Evolutionary conservation across 2,113 vertebrate species (phyloP), one percentile per base, ranked within the genome.

Genomic region (Tupaia chinensis): DNA sequence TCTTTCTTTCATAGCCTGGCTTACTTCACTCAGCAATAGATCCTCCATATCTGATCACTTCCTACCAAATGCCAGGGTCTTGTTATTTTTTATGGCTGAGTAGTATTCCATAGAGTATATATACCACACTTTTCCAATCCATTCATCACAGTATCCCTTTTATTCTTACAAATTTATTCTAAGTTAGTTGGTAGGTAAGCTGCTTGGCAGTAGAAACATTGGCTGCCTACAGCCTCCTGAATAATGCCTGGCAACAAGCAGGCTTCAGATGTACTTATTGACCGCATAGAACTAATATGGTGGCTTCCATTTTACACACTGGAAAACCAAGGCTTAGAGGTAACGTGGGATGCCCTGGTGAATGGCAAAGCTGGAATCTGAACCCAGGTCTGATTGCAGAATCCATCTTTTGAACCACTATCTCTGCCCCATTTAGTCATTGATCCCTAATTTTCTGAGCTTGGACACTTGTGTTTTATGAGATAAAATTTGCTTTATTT

Each of bases 271-370:
- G 7, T 86, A 4, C 87, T 90, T 69, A 44, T 58, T 11, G 2
- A 80, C 61, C 25, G 65, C 91, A 7, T 25, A 27, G 23, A 83
- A 81, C 3, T 32, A 56, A 58, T 85, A 19, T 66, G 54, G 61
- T 61, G 74, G 11, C 44, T 58, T 16, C 34, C 29, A 65, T 79
- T 79, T 83, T 70, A 60, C 23, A 29, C 4, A 20, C 34, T 44
- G 56, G 89, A 94, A 95, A 96, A 60, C 32, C 2, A 5, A 93
- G 20, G n/a, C 20, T 76, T 86, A 66, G 54, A 16, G n/a, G 87
- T 29, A 53, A 34, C 32, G 66, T 22, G 12, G 29, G 23, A 12
- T 17, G 1, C 1, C 2, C 44, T 65, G 23, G 22, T 23, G 63
- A 74, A 13, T 82, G 20, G 66, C 22, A 25, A 12, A 92, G n/a